Conservation (phyloP, 2,797 vertebrate genomes). For the Cyprinodon diabolis region DNA sequence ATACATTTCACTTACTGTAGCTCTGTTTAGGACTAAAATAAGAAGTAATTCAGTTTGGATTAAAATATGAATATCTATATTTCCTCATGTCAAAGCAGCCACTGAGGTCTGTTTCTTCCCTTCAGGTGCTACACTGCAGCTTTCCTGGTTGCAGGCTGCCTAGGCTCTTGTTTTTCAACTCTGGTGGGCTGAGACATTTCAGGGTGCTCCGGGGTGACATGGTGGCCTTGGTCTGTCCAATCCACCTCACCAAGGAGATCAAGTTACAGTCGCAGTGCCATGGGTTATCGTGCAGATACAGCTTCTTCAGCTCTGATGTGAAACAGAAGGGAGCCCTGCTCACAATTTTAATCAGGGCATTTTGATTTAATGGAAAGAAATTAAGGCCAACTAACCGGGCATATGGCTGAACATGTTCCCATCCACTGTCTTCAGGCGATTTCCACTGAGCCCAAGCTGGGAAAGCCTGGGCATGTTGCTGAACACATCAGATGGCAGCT, state of each 20-base stretch:
- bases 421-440: slow-evolving; percentile 78
- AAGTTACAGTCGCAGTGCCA: slow-evolving; percentile 84
- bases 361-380: not conserved
- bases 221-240: slow-evolving; percentile 61
- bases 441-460: slow-evolving; percentile 79
- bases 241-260: slow-evolving; percentile 70
- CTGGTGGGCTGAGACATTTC: slow-evolving; percentile 68
- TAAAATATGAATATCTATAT: not conserved
- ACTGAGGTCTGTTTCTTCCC: not conserved
- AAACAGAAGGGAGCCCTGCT: not conserved
- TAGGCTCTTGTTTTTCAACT: slow-evolving; percentile 68
- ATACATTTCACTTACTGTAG: not conserved
- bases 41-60: not conserved
- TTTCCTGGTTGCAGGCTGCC: slow-evolving; percentile 52
- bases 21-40: not conserved
- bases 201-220: slow-evolving; percentile 56
- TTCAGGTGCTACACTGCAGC: slow-evolving; percentile 63
- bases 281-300: slow-evolving; percentile 78
- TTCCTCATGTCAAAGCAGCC: too few species aligned
- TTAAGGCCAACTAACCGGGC: slow-evolving; percentile 65
- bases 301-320: slow-evolving; percentile 73
- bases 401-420: slow-evolving; percentile 73
- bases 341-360: slow-evolving; percentile 1
- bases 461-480: slow-evolving; percentile 73
- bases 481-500: slow-evolving; percentile 73